Conservation (phyloP, 2,113 vertebrate species). For the Corvus cornix region DNA sequence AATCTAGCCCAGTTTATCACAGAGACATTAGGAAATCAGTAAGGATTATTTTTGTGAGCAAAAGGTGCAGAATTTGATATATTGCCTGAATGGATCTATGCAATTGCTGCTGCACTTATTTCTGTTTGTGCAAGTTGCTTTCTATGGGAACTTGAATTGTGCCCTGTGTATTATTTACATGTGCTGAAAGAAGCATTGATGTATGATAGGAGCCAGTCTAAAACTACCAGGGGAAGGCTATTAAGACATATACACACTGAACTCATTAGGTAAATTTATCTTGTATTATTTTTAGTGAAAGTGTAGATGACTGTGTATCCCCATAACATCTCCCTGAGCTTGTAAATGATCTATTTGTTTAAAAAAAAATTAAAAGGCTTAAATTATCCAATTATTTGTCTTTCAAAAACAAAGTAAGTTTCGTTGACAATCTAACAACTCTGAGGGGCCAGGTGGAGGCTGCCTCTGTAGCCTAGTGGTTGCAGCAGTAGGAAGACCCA, state of each 20-base stretch:
- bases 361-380: background rate
- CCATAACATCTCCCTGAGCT: background rate
- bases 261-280: constrained; percentile 53
- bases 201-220: background rate
- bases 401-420: background rate
- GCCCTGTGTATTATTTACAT: constrained; percentile 40
- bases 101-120: background rate
- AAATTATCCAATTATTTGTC: background rate
- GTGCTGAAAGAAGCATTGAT: constrained; percentile 6
- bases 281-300: constrained; percentile 34
- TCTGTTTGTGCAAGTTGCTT: constrained; percentile 20
- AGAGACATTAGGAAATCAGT: background rate
- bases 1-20: background rate
- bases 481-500: background rate
- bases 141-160: constrained; percentile 6
- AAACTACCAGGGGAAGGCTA: constrained; percentile 3
- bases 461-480: background rate
- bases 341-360: background rate
- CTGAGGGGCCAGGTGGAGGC: background rate
- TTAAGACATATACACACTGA: background rate
- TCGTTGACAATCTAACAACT: background rate
- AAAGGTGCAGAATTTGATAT: background rate
- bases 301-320: constrained; percentile 30
- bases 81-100: background rate
- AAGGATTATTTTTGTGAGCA: background rate